Evolutionary conservation across 2,888 invertebrate genomes (phyloP).

Genomic region (Conistra vaccinii): DNA sequence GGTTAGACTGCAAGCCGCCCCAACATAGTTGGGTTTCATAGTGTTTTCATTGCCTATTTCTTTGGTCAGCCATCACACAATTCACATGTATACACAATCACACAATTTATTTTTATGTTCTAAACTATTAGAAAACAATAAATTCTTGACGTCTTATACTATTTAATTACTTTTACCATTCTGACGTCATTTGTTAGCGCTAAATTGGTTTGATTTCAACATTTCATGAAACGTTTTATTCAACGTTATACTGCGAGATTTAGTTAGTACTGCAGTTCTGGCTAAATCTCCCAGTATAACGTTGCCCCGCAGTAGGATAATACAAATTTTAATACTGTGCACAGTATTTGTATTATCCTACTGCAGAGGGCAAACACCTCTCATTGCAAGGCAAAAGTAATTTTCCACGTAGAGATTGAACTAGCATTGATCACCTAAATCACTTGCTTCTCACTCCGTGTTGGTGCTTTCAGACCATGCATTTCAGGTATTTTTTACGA

Average conservation of each 20-base stretch:
- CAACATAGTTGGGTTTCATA: too few relatives aligned
- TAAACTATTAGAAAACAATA: conserved; percentile 18
- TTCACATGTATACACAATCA: background rate
- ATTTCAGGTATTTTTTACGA: background rate
- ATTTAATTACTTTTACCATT: conserved; percentile 21
- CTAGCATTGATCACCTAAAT: background rate
- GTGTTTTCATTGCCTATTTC: background rate
- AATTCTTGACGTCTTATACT: background rate
- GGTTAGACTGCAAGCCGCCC: too few relatives aligned
- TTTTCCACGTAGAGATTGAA: background rate
- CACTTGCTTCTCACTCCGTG: background rate
- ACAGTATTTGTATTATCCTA: background rate
- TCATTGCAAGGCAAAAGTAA: background rate
- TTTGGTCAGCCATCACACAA: background rate
- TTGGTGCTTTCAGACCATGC: background rate
- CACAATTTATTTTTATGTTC: conserved; percentile 15
- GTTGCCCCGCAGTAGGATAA: too few relatives aligned
- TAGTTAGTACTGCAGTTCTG: too few relatives aligned
- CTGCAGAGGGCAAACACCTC: background rate
- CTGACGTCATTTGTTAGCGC: conserved; percentile 9
- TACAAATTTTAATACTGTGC: too few relatives aligned
- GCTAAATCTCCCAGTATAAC: too few relatives aligned
- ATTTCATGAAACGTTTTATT: background rate
- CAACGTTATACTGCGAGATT: background rate
- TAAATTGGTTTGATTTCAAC: background rate